These are phyloP conservation scores for Frieseomelitta varia DNA, from an alignment of 1,140 invertebrate species.

Conservation along the genomic window DNA sequence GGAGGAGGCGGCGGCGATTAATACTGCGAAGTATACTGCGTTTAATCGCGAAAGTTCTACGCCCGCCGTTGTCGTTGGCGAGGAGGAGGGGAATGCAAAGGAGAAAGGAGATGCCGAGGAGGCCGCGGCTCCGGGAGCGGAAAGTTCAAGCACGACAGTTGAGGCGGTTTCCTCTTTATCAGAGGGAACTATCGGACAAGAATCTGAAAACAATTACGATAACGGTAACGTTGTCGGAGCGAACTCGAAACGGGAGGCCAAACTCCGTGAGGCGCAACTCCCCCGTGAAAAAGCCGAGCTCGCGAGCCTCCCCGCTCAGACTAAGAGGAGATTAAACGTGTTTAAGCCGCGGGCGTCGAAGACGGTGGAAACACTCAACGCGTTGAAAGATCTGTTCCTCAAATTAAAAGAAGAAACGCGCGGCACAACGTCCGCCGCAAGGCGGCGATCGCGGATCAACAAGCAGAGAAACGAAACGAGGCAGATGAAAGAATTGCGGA, in stretches of 20 bases:
- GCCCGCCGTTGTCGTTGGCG: not conserved
- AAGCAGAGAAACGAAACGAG: slow-evolving; percentile 40
- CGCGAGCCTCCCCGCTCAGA: no score
- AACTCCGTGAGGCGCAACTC: not conserved
- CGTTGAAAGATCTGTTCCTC: not conserved
- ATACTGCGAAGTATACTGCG: not conserved
- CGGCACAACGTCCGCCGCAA: not conserved
- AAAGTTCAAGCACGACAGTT: not conserved
- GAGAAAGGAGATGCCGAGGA: not conserved
- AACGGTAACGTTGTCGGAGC: slow-evolving; percentile 17
- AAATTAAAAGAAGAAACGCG: not conserved
- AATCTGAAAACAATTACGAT: not conserved
- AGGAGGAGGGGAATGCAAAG: not conserved
- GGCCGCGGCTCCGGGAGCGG: not conserved
- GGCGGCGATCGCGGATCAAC: not conserved
- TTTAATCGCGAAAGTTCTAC: not conserved
- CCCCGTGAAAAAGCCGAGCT: not conserved
- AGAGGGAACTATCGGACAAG: slow-evolving; percentile 4
- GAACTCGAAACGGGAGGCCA: slow-evolving; percentile 16
- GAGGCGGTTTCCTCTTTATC: not conserved
- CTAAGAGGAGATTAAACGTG: not conserved
- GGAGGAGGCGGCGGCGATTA: not conserved
- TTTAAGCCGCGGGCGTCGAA: not conserved
- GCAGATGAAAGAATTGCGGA: slow-evolving; percentile 54
- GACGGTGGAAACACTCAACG: not conserved